Base-by-base conservation (phyloP, 2,888 invertebrate genomes). In the Drosophila melanosoma region DNA sequence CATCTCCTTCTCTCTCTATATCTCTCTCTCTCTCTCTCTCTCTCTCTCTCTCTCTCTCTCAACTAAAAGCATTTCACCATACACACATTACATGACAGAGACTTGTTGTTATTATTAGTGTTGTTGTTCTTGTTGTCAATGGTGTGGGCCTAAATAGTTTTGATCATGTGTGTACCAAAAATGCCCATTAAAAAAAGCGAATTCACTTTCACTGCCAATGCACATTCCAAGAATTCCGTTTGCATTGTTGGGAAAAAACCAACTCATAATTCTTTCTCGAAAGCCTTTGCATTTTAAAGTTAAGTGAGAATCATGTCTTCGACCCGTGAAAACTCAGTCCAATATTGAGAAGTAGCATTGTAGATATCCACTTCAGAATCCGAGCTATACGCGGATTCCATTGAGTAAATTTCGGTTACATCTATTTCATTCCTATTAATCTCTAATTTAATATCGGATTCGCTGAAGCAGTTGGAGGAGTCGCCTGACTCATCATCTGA, bases 11-110 rank as follows among this genome's bases (percentile, higher is more conserved):
- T n/a, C 51, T 23, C 23, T 12, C 36, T 12, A 12, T 36, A 5
- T 11, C 42, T 20, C 20, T 11, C 35, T 45, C 20, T 20, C 20
- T 15, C 52, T 32, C 5, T 45, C 23, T 15, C 0, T 5, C 4
- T 29, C 29, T 29, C 5, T n/a, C n/a, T 23, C 23, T 23, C 23
- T 35, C 5, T 45, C 29, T 15, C 45, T 45, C 23, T 82, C 76
- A 53, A 57, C 69, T 82, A 80, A 82, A 82, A 82, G 82, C 80
- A 77, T 82, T 82, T 82, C 74, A 71, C 51, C 64, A 69, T 45
- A 64, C 40, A 63, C 40, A 67, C 40, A 57, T 40, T 57, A 82
- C 80, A 80, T 75, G 80, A 77, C 74, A 71, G 69, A 69, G 71
- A 81, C 79, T 81, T 81, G 81, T 76, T 76, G 63, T 52, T 65